These are phyloP conservation scores for Cathartes aura DNA, from an alignment of 2,113 vertebrate genomes.

Conservation along the genomic window DNA sequence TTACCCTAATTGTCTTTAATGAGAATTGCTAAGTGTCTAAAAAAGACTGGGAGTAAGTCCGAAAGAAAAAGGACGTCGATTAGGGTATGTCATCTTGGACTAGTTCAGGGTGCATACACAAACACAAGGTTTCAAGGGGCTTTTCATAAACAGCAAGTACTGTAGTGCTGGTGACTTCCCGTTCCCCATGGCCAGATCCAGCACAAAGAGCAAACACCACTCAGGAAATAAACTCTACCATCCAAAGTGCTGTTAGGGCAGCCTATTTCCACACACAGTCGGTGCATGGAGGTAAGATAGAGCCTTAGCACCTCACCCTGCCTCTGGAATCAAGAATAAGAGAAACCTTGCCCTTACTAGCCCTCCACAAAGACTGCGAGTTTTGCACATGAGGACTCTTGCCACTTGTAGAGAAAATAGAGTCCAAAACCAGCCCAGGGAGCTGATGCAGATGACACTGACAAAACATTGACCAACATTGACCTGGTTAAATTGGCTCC, in stretches of 20 bases:
- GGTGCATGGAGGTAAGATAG: not conserved
- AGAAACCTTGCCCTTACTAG: not conserved
- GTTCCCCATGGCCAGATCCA: not conserved
- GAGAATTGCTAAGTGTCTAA: not conserved
- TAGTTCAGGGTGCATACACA: not conserved
- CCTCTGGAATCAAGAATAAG: not conserved
- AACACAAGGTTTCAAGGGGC: not conserved
- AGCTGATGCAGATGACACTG: not conserved
- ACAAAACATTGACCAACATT: not conserved
- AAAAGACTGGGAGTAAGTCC: not conserved
- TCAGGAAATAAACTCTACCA: not conserved
- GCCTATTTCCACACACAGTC: not conserved
- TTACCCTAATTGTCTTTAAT: not conserved
- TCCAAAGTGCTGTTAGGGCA: not conserved
- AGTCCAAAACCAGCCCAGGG: not conserved
- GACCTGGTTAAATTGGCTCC: not conserved
- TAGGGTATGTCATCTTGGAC: not conserved
- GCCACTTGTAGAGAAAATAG: not conserved
- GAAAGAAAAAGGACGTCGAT: not conserved
- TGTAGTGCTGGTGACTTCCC: not conserved
- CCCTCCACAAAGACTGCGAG: not conserved
- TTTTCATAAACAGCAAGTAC: not conserved
- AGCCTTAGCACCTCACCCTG: not conserved
- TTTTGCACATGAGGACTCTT: not conserved
- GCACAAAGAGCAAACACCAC: not conserved